Evolutionary conservation across 2,113 vertebrate species (phyloP), one percentile per base, ranked within the genome.

Genomic region (Phaethon lepturus): DNA sequence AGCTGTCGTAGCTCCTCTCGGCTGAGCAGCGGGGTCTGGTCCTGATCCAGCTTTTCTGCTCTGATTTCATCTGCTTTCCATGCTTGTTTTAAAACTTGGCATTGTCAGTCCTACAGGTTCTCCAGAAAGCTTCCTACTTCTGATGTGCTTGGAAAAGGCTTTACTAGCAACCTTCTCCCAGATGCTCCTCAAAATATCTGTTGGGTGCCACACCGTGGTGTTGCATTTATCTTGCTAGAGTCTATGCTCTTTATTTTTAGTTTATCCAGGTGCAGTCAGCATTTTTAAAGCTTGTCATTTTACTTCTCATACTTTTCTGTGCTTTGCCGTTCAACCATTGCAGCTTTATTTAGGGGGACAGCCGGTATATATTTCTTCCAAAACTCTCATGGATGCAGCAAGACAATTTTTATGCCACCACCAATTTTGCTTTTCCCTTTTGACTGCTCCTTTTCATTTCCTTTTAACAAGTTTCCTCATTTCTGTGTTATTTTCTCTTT

Each of bases 1-100:
- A 53, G 33, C 20, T 67, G 7, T 45, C 3, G 0, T 18, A 29
- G 28, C 67, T 80, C n/a, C 42, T 42, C 29, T 17, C 1, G 5
- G 35, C 29, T 2, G 1, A 58, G 11, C 33, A 33, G 52, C 1
- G 1, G n/a, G 26, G 23, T 11, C 18, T 14, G 18, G 2, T 38
- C 45, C 64, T 26, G 13, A n/a, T 33, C 26, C 52, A 60, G 40
- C n/a, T 28, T 52, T 63, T 49, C n/a, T 68, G 42, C 25, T 53
- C 44, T 68, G 45, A 29, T 11, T n/a, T 59, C 14, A 13, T n/a
- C 55, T 40, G 17, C 50, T 35, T 24, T n/a, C 35, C 5, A 3
- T 6, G 28, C 69, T 52, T n/a, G 3, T 33, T 84, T 59, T 13
- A 11, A 69, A 74, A 13, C 17, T 52, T 35, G 55, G 17, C 56